Conservation (phyloP, 2,113 vertebrate species). For the Amphiprion percula region DNA sequence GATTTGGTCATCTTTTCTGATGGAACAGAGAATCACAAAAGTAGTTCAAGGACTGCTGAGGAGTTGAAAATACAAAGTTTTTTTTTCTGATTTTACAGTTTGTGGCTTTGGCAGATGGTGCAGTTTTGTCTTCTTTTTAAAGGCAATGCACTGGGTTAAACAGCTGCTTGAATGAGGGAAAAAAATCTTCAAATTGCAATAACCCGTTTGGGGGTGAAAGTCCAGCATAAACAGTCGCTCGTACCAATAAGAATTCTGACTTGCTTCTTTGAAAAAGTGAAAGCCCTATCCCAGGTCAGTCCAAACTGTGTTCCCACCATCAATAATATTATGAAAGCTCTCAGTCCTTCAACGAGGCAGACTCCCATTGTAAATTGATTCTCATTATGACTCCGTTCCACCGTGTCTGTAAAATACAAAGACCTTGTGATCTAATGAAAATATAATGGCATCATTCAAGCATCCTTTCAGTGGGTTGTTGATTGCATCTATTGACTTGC, state of each 20-base stretch:
- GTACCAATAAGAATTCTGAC: not conserved
- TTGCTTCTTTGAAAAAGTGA: not conserved
- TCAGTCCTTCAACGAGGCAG: not conserved
- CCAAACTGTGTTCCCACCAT: not conserved
- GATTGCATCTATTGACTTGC: conserved; percentile 37
- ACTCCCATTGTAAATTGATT: conserved; percentile 9
- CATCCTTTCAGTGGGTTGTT: conserved; percentile 12
- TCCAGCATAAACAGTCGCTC: not conserved
- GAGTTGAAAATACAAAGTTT: no score
- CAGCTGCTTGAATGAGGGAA: no score
- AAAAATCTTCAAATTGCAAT: no score
- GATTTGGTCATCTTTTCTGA: no score
- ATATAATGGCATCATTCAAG: conserved; percentile 23
- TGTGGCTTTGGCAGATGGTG: no score
- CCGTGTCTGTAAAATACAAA: conserved; percentile 34
- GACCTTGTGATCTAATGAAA: conserved; percentile 36
- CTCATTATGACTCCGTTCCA: conserved; percentile 7
- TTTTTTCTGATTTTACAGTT: no score
- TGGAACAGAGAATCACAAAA: no score
- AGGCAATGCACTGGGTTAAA: no score
- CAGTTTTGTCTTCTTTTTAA: no score
- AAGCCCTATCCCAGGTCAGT: not conserved
- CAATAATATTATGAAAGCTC: conserved; percentile 8
- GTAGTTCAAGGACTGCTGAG: no score
- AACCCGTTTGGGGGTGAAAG: no score